A percentile compares a stretch with the other conserved stretches of the same genome.
phyloP scores from a whole-genome alignment of 1,140 invertebrate genomes.

The Danaus plexippus region DNA sequence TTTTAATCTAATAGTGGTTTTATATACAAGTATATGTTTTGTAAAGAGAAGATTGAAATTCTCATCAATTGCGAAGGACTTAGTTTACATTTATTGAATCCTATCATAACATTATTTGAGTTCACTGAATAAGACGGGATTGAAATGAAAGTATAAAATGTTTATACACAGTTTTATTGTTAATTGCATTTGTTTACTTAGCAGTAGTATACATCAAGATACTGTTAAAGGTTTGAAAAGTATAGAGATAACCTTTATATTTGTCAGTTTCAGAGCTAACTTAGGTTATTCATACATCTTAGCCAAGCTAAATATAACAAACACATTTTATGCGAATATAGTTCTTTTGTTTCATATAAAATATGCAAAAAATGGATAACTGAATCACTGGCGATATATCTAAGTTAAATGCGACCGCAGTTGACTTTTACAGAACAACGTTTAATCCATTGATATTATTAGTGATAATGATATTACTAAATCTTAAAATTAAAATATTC shows the following conservation, averaged over 20 bases:
- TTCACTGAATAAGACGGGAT: background rate
- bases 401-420: conserved; percentile 43
- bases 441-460: conserved; percentile 21
- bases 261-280: no score
- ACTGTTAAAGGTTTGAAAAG: conserved; percentile 9
- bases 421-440: conserved; percentile 27
- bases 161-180: conserved; percentile 43
- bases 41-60: no score
- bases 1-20: no score
- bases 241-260: no score
- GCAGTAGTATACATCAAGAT: conserved; percentile 32
- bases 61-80: no score
- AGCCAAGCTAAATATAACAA: conserved; percentile 31
- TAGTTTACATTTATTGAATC: no score
- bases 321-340: conserved; percentile 19
- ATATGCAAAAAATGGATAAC: conserved; percentile 28
- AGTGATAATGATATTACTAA: conserved; percentile 25
- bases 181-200: conserved; percentile 48
- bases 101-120: no score
- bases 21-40: no score
- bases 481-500: conserved; percentile 36
- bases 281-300: conserved; percentile 8
- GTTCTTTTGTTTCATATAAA: conserved; percentile 19
- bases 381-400: conserved; percentile 31
- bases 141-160: background rate